These are phyloP conservation scores for Marronus borbonicus DNA, from an alignment of 2,888 invertebrate genomes.

Conservation along the genomic window DNA sequence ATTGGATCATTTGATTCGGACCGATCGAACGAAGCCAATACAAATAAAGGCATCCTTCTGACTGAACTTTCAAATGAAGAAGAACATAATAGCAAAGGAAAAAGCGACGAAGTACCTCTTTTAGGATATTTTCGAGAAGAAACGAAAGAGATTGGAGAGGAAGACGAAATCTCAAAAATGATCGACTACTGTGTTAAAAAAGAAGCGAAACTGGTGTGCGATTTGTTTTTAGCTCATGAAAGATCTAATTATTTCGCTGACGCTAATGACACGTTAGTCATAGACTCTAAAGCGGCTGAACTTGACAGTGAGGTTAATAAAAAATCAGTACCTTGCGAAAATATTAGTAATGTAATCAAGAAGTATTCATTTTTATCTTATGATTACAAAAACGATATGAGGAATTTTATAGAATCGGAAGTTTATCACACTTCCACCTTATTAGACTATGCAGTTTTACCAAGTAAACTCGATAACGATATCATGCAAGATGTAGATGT, in stretches of 20 bases:
- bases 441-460: not conserved
- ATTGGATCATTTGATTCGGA: conserved; percentile 49
- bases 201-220: conserved; percentile 38
- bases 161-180: conserved; percentile 34
- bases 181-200: conserved; percentile 43
- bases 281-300: not conserved
- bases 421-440: conserved; percentile 38
- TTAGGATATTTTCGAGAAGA: not conserved
- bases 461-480: not conserved
- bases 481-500: not conserved
- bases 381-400: conserved; percentile 23
- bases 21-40: conserved; percentile 37
- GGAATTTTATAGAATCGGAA: conserved; percentile 39
- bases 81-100: conserved; percentile 23
- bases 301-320: not conserved
- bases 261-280: not conserved
- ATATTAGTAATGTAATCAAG: not conserved
- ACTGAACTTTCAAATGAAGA: conserved; percentile 40
- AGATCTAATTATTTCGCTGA: conserved; percentile 30
- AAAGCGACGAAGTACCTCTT: conserved; percentile 21
- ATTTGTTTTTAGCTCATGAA: conserved; percentile 44
- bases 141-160: conserved; percentile 16
- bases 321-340: not conserved
- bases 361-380: conserved; percentile 15
- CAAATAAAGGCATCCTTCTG: conserved; percentile 24